Percentiles rank a stretch among this genome's conserved stretches.
Evolutionary conservation across 2,888 invertebrate genomes (phyloP).

Genomic region (Leptopilina myrica): DNA sequence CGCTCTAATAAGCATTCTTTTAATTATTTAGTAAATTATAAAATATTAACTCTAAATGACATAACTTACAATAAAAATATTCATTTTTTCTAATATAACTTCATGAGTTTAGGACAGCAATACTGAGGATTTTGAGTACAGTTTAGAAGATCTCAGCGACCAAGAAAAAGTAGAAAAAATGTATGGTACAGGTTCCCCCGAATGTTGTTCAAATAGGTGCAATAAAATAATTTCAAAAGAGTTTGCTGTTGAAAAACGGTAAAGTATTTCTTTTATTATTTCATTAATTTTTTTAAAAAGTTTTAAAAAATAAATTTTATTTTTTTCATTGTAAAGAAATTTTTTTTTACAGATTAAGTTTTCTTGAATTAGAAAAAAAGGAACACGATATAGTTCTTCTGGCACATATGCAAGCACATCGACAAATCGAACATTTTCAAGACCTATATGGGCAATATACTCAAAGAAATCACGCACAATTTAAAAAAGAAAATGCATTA

Average conservation of each 20-base stretch:
- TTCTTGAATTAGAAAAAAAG: too few species aligned
- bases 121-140: background rate
- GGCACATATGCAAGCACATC: too few species aligned
- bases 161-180: background rate
- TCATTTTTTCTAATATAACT: background rate
- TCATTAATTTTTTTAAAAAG: too few species aligned
- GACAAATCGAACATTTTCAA: too few species aligned
- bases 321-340: too few species aligned
- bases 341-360: too few species aligned
- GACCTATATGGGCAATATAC: too few species aligned
- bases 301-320: too few species aligned
- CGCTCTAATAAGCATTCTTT: background rate
- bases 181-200: background rate
- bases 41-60: too few species aligned
- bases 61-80: background rate
- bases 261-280: background rate
- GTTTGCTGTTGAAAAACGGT: conserved; percentile 4
- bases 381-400: too few species aligned
- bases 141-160: background rate
- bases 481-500: too few species aligned
- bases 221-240: background rate
- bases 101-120: conserved; percentile 1
- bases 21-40: background rate
- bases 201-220: background rate
- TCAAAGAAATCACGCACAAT: too few species aligned